Evolutionary conservation across 2,888 invertebrate species (phyloP), one percentile per base, ranked within the genome.

Genomic region (Drosophila demipolita): DNA sequence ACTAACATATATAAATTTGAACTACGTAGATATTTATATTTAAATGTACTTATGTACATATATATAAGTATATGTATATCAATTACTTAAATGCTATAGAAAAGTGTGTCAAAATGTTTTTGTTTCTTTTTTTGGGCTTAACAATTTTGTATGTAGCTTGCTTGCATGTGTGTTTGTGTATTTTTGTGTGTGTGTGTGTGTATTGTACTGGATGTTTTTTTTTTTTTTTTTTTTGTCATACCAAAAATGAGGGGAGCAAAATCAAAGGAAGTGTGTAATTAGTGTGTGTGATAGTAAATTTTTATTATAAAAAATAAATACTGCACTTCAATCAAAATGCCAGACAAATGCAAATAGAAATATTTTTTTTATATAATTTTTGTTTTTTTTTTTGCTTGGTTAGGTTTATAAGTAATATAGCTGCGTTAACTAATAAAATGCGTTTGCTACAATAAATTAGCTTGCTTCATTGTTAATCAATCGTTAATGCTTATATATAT

Each of bases 201-300:
- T 59, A 29, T 66, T 61, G 38, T 42, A 36, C 7, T 65, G 65
- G 20, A 66, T 75, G 38, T 57, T 2, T 20, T 20, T 45, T 7
- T 26, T 26, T 11, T 12, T 35, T 36, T 38, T 40, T 7, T 12
- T 45, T 35, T 15, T 59, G 49, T 72, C 45, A 40, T 77, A 45
- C 49, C 49, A 40, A 74, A 75, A 79, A 78, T 77, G 80, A 77
- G 61, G 75, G 75, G 76, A 75, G 65, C 65, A 79, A 77, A 77
- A 62, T 66, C n/a, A 70, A 69, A 62, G 53, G 35, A 57, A 67
- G 54, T 54, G 38, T 64, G 32, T 42, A 5, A 26, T 67, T 17
- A 36, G 35, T 42, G 38, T 63, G 29, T 57, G 20, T 74, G 20
- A 55, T 23, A 33, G n/a, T 50, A 33, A 57, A 40, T 40, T 35